phyloP scores from a whole-genome alignment of 1,140 invertebrate genomes.

The Ectropis grisescens region DNA sequence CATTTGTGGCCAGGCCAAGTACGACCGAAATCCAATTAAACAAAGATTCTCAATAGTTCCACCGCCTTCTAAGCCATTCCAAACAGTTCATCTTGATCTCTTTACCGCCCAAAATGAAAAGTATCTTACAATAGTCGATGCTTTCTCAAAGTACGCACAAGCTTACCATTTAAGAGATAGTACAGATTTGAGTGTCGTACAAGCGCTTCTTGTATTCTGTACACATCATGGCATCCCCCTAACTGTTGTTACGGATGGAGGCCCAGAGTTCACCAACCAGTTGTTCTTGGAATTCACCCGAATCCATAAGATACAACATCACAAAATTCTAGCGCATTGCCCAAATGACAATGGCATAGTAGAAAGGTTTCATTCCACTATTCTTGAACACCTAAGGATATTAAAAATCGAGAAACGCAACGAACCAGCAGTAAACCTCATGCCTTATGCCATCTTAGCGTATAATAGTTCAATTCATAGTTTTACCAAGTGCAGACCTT shows the following conservation, averaged over 20 bases:
- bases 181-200: too few relatives aligned
- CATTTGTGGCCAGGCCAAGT: conserved; percentile 10
- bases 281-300: too few relatives aligned
- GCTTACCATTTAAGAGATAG: too few relatives aligned
- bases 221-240: too few relatives aligned
- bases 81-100: conserved; percentile 4
- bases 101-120: conserved; percentile 8
- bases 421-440: conserved; percentile 8
- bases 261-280: too few relatives aligned
- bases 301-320: too few relatives aligned
- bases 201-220: too few relatives aligned
- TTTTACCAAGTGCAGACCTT: conserved; percentile 9
- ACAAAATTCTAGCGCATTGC: too few relatives aligned
- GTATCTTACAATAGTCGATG: conserved; percentile 6
- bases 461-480: conserved; percentile 12
- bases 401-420: conserved; percentile 7
- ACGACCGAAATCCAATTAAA: conserved; percentile 9
- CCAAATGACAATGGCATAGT: too few relatives aligned
- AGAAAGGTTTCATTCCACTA: too few relatives aligned
- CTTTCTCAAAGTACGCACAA: conserved; percentile 15
- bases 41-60: conserved; percentile 9
- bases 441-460: conserved; percentile 12
- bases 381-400: conserved; percentile 14
- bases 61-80: conserved; percentile 9
- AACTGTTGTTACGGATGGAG: too few relatives aligned